Conservation (phyloP, 37 sponge, comb jelly and placozoan genomes). For the Cladorhizidae sp. region DNA sequence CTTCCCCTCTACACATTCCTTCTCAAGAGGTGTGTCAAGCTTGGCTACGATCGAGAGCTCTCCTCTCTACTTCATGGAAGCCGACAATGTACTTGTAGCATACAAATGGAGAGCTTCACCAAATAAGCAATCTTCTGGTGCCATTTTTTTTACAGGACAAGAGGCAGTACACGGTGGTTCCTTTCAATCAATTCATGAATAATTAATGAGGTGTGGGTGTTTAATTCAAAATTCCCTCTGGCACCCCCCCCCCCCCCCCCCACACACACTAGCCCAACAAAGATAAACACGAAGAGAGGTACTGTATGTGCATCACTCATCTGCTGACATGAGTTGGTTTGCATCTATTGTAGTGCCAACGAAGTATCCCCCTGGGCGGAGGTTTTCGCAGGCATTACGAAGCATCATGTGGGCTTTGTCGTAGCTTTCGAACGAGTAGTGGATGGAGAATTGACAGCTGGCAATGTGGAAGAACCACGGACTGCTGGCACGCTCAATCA, state of each 20-base stretch:
- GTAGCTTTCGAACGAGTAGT: constrained; percentile 95
- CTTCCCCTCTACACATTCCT: too few relatives aligned
- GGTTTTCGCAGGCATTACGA: constrained; percentile 87
- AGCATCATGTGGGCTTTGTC: constrained; percentile 91
- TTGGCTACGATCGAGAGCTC: too few relatives aligned
- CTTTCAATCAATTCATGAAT: too few relatives aligned
- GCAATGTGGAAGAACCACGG: constrained; percentile 76
- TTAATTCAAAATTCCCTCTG: too few relatives aligned
- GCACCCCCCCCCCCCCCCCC: too few relatives aligned
- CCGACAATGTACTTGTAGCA: not conserved
- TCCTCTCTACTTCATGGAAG: too few relatives aligned
- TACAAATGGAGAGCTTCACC: not conserved
- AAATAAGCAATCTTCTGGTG: not conserved
- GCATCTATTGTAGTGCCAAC: constrained; percentile 95
- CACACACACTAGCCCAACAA: too few relatives aligned
- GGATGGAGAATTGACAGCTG: constrained; percentile 97
- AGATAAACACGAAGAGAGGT: too few relatives aligned
- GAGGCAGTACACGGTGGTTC: not conserved
- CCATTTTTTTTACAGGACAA: too few relatives aligned
- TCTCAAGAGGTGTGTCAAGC: too few relatives aligned
- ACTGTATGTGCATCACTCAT: too few relatives aligned
- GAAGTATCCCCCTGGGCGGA: constrained; percentile 94
- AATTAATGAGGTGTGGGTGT: too few relatives aligned
- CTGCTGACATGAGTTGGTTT: constrained; percentile 91
- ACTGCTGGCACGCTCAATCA: constrained; percentile 47